These are phyloP conservation scores for Zygaena filipendulae DNA, from an alignment of 2,888 invertebrate genomes.

Conservation along the genomic window DNA sequence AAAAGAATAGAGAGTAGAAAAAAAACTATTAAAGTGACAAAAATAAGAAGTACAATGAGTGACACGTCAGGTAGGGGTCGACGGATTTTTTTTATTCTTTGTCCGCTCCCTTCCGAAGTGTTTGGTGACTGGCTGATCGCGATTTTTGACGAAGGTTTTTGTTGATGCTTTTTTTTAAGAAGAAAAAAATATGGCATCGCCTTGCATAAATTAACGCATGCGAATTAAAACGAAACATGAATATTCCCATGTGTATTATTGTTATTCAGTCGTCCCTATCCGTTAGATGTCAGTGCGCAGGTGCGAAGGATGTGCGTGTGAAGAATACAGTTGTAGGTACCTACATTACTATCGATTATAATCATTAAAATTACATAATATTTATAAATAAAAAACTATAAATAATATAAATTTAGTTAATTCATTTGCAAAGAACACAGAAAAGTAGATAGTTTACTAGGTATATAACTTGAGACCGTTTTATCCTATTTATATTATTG, in stretches of 20 bases:
- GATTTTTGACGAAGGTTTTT: constrained; percentile 56
- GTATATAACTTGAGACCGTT: no score
- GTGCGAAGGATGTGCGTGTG: no score
- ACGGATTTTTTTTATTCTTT: constrained; percentile 32
- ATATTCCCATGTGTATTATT: constrained; percentile 60
- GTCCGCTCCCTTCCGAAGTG: constrained; percentile 40
- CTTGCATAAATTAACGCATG: constrained; percentile 63
- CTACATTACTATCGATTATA: no score
- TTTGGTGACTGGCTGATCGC: constrained; percentile 57
- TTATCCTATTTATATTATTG: no score
- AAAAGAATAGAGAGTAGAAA: no score
- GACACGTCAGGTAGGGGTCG: constrained; percentile 60
- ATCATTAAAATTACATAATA: no score
- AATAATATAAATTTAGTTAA: no score
- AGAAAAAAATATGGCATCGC: constrained; percentile 38
- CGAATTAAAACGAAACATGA: constrained; percentile 43
- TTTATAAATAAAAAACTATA: no score
- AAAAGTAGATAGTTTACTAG: no score
- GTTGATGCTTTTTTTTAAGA: constrained; percentile 36
- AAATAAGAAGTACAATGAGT: constrained; percentile 51
- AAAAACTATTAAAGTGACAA: constrained; percentile 57
- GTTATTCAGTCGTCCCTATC: constrained; percentile 21
- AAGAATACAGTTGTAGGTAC: no score
- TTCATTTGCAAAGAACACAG: no score
- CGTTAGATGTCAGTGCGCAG: no score